Conservation (phyloP, 1,140 invertebrate species). For the Elysia chlorotica region DNA sequence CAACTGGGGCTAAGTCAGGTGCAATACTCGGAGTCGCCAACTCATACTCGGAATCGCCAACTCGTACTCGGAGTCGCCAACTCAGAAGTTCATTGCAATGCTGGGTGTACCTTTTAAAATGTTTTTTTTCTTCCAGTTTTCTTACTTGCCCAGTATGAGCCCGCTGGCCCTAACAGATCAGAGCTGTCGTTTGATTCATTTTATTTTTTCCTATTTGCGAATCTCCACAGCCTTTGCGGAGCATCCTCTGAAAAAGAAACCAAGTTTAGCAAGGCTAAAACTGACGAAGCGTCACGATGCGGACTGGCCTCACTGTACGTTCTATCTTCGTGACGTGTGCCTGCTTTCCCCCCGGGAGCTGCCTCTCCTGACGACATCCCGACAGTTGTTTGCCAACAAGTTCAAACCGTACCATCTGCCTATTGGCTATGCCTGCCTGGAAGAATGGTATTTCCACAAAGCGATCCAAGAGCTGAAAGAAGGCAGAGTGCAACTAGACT, state of each 20-base stretch:
- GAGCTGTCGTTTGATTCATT: too few species aligned
- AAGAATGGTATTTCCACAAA: slow-evolving; percentile 27
- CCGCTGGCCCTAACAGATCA: too few species aligned
- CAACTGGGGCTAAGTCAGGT: too few species aligned
- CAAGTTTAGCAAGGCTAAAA: slow-evolving; percentile 19
- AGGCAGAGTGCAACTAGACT: neutral
- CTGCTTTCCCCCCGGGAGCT: slow-evolving; percentile 31
- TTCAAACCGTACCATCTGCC: slow-evolving; percentile 22
- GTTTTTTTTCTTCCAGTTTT: too few species aligned
- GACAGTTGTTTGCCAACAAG: slow-evolving; percentile 37
- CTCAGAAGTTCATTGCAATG: too few species aligned
- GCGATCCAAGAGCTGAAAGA: neutral
- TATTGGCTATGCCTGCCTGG: slow-evolving; percentile 27
- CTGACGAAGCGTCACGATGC: slow-evolving; percentile 20
- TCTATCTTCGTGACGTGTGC: slow-evolving; percentile 30
- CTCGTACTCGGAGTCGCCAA: too few species aligned
- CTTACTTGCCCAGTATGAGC: too few species aligned
- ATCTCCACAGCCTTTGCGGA: too few species aligned
- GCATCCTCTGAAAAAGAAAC: slow-evolving; percentile 8
- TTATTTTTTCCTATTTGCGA: too few species aligned
- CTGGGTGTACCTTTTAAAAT: too few species aligned
- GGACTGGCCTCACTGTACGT: slow-evolving; percentile 6
- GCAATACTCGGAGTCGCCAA: too few species aligned
- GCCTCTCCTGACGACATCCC: slow-evolving; percentile 9
- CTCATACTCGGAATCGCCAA: too few species aligned